Evolutionary conservation across 2,888 invertebrate genomes (phyloP), one percentile per base, ranked within the genome.

Genomic region (Tenthredo distinguenda): DNA sequence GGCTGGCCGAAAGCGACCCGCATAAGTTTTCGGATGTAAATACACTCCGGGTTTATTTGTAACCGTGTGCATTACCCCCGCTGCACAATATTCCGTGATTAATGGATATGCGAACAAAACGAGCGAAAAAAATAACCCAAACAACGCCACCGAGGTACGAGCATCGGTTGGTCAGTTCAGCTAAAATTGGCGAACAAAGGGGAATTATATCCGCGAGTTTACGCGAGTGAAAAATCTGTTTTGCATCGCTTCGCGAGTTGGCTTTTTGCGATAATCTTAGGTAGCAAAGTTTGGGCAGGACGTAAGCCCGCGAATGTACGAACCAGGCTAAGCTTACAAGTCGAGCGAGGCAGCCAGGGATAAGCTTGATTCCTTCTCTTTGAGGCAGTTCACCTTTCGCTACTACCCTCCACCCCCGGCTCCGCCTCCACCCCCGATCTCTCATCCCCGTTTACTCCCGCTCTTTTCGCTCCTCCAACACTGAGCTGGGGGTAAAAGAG

Each of bases 261-360:
- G 34, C 15, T 21, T 62, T 40, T 15, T 21, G 47, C 37, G 81
- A 34, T 62, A 40, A 81, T 81, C 81, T 40, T 21, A 62, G 37
- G n/a, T n/a, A 58, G 40, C 37, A 62, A 81, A 81, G 58, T 81
- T 81, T 81, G n/a, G 43, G 21, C 26, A 37, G 15, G 9, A 50
- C 47, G 40, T 90, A 90, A 90, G 90, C 88, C 89, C 89, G 90
- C 89, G 89, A 90, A 90, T 88, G 89, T 89, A 87, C 77, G 90
- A 71, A 84, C 81, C 50, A 88, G 88, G 89, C 87, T 90, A 88
- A 90, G 88, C 89, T 87, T 79, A 65, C 81, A 62, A 79, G 65
- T 81, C 55, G 65, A 40, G 81, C 72, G 40, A 65, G 77, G 31
- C 40, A 71, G 21, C 31, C 18, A 4, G 77, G 81, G 81, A 81